Evolutionary conservation across 1,140 invertebrate species (phyloP).

Genomic region (Bactericera cockerelli): DNA sequence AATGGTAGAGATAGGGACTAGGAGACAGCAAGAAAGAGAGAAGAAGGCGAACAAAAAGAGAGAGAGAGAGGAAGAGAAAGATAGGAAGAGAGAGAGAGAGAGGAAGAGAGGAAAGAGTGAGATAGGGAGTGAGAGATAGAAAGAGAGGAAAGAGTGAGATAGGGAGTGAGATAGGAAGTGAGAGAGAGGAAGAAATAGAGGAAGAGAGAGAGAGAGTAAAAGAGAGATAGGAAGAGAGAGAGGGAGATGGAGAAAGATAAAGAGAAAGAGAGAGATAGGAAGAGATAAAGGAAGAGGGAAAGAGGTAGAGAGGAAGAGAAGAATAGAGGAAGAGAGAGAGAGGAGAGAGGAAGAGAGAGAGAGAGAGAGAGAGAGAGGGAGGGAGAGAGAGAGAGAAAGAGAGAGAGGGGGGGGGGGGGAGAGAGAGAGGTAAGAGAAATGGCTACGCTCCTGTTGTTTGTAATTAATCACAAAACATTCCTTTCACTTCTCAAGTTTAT

Average conservation of each 20-base stretch:
- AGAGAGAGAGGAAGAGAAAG: background rate
- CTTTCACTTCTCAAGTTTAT: too few relatives aligned
- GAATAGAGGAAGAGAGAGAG: background rate
- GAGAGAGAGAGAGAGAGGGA: background rate
- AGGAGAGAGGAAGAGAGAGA: background rate
- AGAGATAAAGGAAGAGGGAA: too few relatives aligned
- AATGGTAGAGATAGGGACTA: too few relatives aligned
- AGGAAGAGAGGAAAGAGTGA: background rate
- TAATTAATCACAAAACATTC: too few relatives aligned
- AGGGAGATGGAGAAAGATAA: background rate
- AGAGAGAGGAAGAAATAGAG: background rate
- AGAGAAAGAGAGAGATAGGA: background rate
- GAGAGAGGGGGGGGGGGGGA: background rate
- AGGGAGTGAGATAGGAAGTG: background rate
- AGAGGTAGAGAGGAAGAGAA: too few relatives aligned
- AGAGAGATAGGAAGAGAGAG: background rate
- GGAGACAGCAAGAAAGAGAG: constrained; percentile 3
- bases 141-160: background rate
- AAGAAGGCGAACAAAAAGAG: background rate
- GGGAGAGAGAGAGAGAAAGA: background rate
- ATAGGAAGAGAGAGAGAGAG: background rate
- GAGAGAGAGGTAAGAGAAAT: background rate
- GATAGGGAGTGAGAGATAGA: background rate
- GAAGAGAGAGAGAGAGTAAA: background rate
- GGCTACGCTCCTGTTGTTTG: too few relatives aligned